These are phyloP conservation scores for Meandrusa payeni DNA, from an alignment of 2,888 invertebrate species.

Conservation along the genomic window DNA sequence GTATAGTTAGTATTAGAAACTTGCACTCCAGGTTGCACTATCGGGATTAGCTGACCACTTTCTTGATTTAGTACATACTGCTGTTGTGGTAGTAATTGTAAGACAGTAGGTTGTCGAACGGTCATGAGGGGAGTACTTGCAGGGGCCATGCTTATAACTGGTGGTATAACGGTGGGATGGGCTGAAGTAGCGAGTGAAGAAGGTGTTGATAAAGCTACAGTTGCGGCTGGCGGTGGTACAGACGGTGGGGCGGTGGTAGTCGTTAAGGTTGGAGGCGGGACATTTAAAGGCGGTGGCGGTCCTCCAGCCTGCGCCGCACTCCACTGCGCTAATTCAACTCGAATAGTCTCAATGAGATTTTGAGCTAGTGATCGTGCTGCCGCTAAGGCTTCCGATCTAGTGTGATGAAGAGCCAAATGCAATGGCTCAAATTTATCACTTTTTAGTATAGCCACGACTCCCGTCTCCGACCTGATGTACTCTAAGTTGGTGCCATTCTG, in stretches of 20 bases:
- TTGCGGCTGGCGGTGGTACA: conserved; percentile 51
- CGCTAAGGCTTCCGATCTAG: conserved; percentile 84
- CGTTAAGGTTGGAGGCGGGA: conserved; percentile 62
- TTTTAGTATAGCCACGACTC: conserved; percentile 87
- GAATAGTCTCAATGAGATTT: conserved; percentile 90
- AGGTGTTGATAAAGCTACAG: conserved; percentile 56
- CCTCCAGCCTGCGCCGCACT: conserved; percentile 67
- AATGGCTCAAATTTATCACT: conserved; percentile 86
- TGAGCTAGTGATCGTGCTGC: conserved; percentile 87
- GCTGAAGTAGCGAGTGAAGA: conserved; percentile 54
- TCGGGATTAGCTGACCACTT: conserved; percentile 72
- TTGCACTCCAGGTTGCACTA: conserved; percentile 70
- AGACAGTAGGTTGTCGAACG: conserved; percentile 66
- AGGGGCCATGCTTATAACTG: conserved; percentile 65
- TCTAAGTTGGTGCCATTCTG: conserved; percentile 86
- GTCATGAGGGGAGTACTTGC: conserved; percentile 69
- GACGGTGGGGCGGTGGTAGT: conserved; percentile 59
- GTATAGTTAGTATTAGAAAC: conserved; percentile 69
- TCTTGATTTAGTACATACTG: conserved; percentile 74
- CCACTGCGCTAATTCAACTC: conserved; percentile 79
- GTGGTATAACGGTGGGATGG: conserved; percentile 54
- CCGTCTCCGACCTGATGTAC: conserved; percentile 89
- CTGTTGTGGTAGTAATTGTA: conserved; percentile 68
- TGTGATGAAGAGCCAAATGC: conserved; percentile 88
- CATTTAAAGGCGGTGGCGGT: conserved; percentile 64